Conservation (phyloP, 2,113 vertebrate species). For the Ictalurus punctatus region DNA sequence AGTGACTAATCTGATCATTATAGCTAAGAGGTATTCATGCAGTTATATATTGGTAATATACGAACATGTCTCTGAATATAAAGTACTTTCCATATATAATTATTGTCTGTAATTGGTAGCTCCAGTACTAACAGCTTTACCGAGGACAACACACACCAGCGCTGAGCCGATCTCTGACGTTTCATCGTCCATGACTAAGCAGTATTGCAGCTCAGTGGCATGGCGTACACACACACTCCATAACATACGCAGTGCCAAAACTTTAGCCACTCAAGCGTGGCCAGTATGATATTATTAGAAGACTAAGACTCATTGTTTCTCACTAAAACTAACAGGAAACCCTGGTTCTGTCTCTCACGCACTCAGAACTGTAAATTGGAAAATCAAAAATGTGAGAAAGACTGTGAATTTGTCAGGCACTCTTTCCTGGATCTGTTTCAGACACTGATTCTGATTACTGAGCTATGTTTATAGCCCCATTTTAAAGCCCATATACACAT, state of each 20-base stretch:
- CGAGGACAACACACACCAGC: neutral
- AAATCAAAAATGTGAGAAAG: neutral
- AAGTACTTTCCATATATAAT: neutral
- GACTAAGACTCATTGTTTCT: neutral
- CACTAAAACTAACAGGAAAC: neutral
- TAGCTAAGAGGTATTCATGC: too few species aligned
- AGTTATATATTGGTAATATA: neutral
- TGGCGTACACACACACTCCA: neutral
- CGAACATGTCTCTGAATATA: neutral
- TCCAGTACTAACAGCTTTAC: neutral
- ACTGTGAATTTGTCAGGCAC: neutral
- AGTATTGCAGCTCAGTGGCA: neutral
- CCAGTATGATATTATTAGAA: conserved; percentile 24
- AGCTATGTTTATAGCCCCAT: neutral
- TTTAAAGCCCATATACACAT: neutral
- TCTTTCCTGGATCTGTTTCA: neutral
- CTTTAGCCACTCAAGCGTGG: neutral
- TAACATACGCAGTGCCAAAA: conserved; percentile 1
- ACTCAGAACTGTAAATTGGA: conserved; percentile 24
- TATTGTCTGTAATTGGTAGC: neutral
- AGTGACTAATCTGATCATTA: neutral
- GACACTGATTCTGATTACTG: neutral
- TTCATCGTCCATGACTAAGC: neutral
- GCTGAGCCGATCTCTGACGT: neutral
- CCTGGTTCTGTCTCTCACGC: neutral